Base-by-base conservation (phyloP, 2,888 invertebrate genomes). In the Spialia ferax region DNA sequence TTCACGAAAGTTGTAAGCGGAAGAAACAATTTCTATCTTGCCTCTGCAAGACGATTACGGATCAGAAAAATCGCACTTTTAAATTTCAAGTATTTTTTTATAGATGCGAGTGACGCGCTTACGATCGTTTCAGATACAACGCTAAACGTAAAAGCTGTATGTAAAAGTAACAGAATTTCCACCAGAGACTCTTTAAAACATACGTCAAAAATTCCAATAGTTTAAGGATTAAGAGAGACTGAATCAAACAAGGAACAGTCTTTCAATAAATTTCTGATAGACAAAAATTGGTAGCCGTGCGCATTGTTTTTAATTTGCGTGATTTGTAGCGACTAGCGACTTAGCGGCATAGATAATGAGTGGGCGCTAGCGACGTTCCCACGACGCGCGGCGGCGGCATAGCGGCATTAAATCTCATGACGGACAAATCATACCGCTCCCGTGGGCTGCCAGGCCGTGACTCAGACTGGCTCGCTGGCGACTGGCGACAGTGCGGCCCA, bases 321-420 rank as follows among this genome's bases (percentile, higher is more conserved):
- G 52, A 54, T 38, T 18, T 60, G 48, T 29, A 48, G 26, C 48
- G 48, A 20, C 18, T 29, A 48, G 26, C 48, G 48, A 20, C 18
- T 18, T 20, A 48, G 48, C 45, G 60, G 48, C 26, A 13, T 11
- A 23, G 55, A 32, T 65, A 63, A 73, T 67, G 71, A 70, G 73
- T 59, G 69, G 62, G 67, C 73, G 75, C 70, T 68, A 63, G 73
- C 74, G 38, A 38, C 13, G 72, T 76, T 77, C 77, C 75, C 80
- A 76, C 77, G 76, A n/a, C 38, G 69, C 71, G 64, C 8, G 13
- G 32, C 32, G 32, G 32, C 32, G 32, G 38, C 13, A 38, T 15
- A 45, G 50, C 69, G 23, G 60, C 77, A 86, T 87, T 85, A 86
- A 85, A 82, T 83, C 79, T 78, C 79, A 81, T 86, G 87, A 87